Conservation (phyloP, 2,113 vertebrate genomes). For the Pachycephala philippinensis region DNA sequence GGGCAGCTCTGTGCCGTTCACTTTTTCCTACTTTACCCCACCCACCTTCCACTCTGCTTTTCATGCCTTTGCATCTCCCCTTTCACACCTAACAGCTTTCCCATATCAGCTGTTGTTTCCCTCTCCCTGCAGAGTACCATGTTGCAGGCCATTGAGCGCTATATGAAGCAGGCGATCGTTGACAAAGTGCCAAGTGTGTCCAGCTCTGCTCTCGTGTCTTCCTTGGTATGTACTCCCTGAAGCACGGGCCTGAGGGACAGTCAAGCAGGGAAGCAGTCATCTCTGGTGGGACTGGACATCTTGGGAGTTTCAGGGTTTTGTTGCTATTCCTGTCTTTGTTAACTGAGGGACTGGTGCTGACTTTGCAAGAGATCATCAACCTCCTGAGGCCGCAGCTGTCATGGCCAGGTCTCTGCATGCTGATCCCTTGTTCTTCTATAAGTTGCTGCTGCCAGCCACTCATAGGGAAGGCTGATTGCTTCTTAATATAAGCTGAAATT, state of each 20-base stretch:
- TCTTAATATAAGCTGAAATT: not conserved
- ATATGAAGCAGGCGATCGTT: constrained; percentile 84
- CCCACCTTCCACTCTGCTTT: not conserved
- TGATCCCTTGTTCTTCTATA: not conserved
- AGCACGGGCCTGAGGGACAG: not conserved
- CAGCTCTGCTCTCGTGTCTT: constrained; percentile 81
- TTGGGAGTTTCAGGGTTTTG: not conserved
- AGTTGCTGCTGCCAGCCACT: not conserved
- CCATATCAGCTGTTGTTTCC: not conserved
- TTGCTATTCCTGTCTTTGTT: not conserved
- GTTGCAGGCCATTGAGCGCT: constrained; percentile 82
- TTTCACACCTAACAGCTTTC: not conserved
- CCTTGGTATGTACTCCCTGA: constrained; percentile 69
- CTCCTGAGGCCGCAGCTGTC: not conserved
- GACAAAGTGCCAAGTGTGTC: constrained; percentile 84
- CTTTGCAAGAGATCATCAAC: not conserved
- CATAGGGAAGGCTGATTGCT: not conserved
- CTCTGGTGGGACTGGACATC: not conserved
- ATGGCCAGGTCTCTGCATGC: not conserved
- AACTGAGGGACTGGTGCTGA: not conserved
- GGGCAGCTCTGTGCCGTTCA: not conserved
- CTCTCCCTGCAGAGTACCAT: constrained; percentile 74
- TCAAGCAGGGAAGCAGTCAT: not conserved
- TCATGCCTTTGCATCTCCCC: not conserved
- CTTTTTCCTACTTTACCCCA: not conserved